phyloP scores from a whole-genome alignment of 2,888 invertebrate genomes.

The Galeopsomyia nigrocyanea region DNA sequence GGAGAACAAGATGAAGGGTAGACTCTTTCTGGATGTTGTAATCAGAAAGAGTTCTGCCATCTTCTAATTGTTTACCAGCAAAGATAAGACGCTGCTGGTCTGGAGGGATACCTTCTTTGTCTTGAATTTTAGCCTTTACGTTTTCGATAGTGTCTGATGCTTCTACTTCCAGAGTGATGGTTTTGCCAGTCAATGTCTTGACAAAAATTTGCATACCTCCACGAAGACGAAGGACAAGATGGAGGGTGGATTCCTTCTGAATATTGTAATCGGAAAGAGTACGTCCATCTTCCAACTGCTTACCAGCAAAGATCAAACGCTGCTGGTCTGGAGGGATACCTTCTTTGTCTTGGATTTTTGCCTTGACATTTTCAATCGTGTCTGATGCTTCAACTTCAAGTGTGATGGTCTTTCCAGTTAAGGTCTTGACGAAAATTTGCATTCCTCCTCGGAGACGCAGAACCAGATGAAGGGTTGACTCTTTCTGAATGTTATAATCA shows the following conservation, averaged over 20 bases:
- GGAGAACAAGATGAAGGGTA: constrained; percentile 54
- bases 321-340: constrained; percentile 65
- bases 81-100: constrained; percentile 57
- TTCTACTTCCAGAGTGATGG: constrained; percentile 55
- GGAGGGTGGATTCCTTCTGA: constrained; percentile 54
- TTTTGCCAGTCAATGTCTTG: constrained; percentile 55
- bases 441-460: constrained; percentile 54
- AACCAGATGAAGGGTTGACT: constrained; percentile 54
- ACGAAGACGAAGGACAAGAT: constrained; percentile 52
- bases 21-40: constrained; percentile 58
- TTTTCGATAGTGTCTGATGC: constrained; percentile 55
- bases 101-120: constrained; percentile 57
- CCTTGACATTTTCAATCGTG: constrained; percentile 95
- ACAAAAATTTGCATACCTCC: constrained; percentile 58
- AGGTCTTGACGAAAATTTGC: constrained; percentile 92
- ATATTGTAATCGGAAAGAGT: constrained; percentile 55
- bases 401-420: constrained; percentile 95
- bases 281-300: constrained; percentile 53
- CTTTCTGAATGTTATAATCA: constrained; percentile 56
- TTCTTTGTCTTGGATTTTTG: constrained; percentile 92
- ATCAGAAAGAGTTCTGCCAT: constrained; percentile 55
- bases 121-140: constrained; percentile 54
- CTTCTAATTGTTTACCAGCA: constrained; percentile 56
- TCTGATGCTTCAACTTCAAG: constrained; percentile 93
- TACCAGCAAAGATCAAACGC: constrained; percentile 54